Percentiles rank a stretch among this genome's conserved stretches.
These are phyloP conservation scores for Drosophila nigrodunni DNA, from an alignment of 1,140 invertebrate genomes.

Conservation along the genomic window DNA sequence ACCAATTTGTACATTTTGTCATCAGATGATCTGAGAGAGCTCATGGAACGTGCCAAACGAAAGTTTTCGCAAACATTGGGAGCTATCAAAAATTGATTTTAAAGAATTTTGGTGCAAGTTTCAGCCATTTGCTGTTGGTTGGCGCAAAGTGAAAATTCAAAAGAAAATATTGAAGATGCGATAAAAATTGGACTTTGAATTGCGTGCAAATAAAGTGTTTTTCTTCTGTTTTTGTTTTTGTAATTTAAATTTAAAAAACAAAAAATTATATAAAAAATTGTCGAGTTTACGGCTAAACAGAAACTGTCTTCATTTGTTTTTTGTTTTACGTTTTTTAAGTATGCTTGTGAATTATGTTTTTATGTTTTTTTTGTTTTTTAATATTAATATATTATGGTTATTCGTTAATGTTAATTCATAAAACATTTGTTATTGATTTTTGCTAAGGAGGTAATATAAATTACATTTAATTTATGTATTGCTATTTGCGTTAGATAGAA, in stretches of 20 bases:
- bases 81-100: constrained; percentile 78
- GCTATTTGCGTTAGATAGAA: constrained; percentile 53
- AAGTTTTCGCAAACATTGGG: constrained; percentile 32
- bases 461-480: constrained; percentile 74
- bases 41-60: constrained; percentile 41
- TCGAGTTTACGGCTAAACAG: constrained; percentile 55
- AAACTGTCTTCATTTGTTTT: constrained; percentile 69
- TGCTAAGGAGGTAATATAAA: constrained; percentile 83
- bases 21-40: constrained; percentile 85
- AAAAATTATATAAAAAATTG: constrained; percentile 33
- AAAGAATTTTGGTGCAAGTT: constrained; percentile 75
- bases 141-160: constrained; percentile 38
- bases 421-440: constrained; percentile 75
- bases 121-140: constrained; percentile 57
- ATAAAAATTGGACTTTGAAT: constrained; percentile 23
- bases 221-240: constrained; percentile 18
- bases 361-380: constrained; percentile 6
- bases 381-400: constrained; percentile 48
- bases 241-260: constrained; percentile 11
- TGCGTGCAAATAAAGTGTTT: constrained; percentile 55
- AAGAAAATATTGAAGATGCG: constrained; percentile 44
- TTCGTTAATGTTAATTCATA: constrained; percentile 28
- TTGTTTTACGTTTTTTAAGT: constrained; percentile 40
- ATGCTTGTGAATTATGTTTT: constrained; percentile 33
- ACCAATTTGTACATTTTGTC: constrained; percentile 85